Evolutionary conservation across 1,140 invertebrate species (phyloP).

Genomic region (Tetragnatha versicolor): DNA sequence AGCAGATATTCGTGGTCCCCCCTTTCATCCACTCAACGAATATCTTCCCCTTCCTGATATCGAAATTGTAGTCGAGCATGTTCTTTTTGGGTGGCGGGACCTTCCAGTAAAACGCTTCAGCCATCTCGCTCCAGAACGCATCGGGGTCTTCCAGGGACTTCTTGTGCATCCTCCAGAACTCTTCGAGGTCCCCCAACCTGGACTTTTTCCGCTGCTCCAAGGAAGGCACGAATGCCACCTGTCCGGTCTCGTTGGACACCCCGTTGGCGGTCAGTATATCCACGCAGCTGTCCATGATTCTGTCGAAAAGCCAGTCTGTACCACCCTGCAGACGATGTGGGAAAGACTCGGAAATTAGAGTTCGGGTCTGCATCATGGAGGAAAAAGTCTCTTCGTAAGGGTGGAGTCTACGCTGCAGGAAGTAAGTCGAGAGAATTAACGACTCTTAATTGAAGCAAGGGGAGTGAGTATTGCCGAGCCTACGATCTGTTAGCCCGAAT

Average conservation of each 20-base stretch:
- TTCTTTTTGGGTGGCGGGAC: slow-evolving; percentile 65
- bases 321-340: no score
- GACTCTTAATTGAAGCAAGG: no score
- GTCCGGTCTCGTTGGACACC: not conserved
- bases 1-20: slow-evolving; percentile 92
- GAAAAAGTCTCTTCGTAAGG: no score
- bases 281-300: no score
- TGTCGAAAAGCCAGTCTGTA: no score
- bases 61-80: slow-evolving; percentile 92
- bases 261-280: not conserved
- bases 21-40: slow-evolving; percentile 94
- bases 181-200: slow-evolving; percentile 65
- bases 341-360: no score
- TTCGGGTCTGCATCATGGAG: no score
- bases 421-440: no score
- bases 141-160: slow-evolving; percentile 85
- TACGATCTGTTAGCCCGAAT: no score
- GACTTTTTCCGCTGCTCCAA: not conserved
- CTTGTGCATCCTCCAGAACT: slow-evolving; percentile 85
- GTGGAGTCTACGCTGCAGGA: no score
- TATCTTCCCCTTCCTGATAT: slow-evolving; percentile 85
- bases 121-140: slow-evolving; percentile 88
- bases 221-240: not conserved
- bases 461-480: no score
- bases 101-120: slow-evolving; percentile 86